A percentile compares a stretch with the other conserved stretches of the same genome.
Conservation (phyloP, 2,113 vertebrate genomes). For the Cyprinodon tularosa region DNA sequence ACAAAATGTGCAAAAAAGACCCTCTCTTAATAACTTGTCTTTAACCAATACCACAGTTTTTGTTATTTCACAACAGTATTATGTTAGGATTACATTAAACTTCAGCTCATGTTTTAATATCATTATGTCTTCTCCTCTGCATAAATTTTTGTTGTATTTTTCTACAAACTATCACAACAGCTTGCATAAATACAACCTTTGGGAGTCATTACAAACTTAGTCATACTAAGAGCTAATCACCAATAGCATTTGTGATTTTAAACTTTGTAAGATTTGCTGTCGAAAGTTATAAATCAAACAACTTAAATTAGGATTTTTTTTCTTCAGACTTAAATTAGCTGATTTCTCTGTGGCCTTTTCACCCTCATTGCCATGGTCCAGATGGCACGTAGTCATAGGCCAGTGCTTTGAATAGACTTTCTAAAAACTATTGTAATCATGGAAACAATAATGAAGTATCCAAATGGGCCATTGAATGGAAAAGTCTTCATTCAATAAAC, state of each 20-base stretch:
- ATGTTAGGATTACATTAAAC: not conserved
- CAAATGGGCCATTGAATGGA: conserved; percentile 49
- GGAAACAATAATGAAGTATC: conserved; percentile 62
- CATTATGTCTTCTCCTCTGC: not conserved
- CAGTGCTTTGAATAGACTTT: conserved; percentile 55
- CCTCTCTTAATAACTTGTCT: not conserved
- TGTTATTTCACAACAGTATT: not conserved
- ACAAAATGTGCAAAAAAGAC: too few species aligned
- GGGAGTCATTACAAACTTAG: not conserved
- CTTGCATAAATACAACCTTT: not conserved
- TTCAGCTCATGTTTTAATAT: not conserved
- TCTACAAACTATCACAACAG: not conserved
- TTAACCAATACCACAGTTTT: not conserved
- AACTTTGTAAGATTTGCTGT: not conserved
- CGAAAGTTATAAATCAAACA: not conserved
- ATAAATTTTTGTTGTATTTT: not conserved
- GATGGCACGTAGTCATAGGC: conserved; percentile 58
- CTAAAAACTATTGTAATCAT: conserved; percentile 61
- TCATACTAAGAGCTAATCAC: not conserved
- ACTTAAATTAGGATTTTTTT: not conserved
- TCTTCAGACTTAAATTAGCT: not conserved
- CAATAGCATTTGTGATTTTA: not conserved
- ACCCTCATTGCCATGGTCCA: conserved; percentile 48
- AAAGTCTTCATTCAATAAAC: conserved; percentile 69
- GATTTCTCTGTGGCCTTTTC: conserved; percentile 57